phyloP scores from a whole-genome alignment of 2,113 vertebrate genomes.

The Sardina pilchardus region DNA sequence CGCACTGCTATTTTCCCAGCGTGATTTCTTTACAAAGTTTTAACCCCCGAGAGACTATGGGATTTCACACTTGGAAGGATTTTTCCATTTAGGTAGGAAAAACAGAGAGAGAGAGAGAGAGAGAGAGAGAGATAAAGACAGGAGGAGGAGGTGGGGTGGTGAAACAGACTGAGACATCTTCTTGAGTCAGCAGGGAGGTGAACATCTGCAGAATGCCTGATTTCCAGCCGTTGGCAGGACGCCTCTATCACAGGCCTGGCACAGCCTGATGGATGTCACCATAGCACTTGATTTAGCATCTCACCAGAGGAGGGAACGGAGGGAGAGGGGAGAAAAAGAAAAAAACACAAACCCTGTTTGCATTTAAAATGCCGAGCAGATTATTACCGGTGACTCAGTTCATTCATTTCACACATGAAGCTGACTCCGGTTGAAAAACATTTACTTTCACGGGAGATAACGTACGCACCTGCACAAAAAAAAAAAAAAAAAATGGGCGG shows the following conservation, averaged over 20 bases:
- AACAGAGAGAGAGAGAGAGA: slow-evolving; percentile 39
- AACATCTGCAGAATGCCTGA: slow-evolving; percentile 47
- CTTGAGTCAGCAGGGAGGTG: slow-evolving; percentile 48
- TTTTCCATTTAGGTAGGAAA: slow-evolving; percentile 55
- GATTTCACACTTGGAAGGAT: slow-evolving; percentile 67
- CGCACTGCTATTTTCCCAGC: slow-evolving; percentile 76
- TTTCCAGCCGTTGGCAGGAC: slow-evolving; percentile 46
- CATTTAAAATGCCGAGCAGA: not conserved
- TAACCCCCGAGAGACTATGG: slow-evolving; percentile 54
- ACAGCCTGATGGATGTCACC: slow-evolving; percentile 52
- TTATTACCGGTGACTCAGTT: slow-evolving; percentile 58
- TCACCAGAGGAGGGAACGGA: slow-evolving; percentile 44
- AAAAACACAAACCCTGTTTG: not conserved
- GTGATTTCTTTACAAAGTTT: slow-evolving; percentile 72
- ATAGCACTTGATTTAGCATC: slow-evolving; percentile 65
- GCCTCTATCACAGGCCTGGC: slow-evolving; percentile 37
- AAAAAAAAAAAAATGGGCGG: not conserved
- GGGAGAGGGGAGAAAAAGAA: not conserved
- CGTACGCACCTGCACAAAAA: slow-evolving; percentile 19
- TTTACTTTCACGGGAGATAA: slow-evolving; percentile 37
- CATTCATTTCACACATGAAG: slow-evolving; percentile 64
- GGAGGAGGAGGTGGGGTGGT: slow-evolving; percentile 16
- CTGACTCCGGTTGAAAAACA: slow-evolving; percentile 53
- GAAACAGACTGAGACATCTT: slow-evolving; percentile 46
- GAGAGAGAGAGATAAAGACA: slow-evolving; percentile 28